Evolutionary conservation across 2,888 invertebrate species (phyloP), one percentile per base, ranked within the genome.

Genomic region (Noctua pronuba): DNA sequence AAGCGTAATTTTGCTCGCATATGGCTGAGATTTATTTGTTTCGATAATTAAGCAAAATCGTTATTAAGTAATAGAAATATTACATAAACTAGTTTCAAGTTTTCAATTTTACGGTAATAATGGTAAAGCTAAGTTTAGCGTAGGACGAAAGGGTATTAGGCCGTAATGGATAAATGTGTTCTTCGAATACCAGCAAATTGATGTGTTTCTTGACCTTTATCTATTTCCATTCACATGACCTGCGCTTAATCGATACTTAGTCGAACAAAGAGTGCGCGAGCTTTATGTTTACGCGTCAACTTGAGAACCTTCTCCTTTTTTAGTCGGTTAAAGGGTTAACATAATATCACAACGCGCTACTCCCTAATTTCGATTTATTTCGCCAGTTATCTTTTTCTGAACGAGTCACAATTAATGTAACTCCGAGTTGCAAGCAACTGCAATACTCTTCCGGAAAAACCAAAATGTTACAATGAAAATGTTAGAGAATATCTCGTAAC

Each of bases 231-330:
- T 55, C n/a, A n/a, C 16, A 38, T 55, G 28, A 38, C 73, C 16
- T 65, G 55, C 64, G 28, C 38, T n/a, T 21, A 81, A 78, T 82
- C 82, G 76, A 79, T 75, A 81, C 21, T 41, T n/a, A 16, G 6
- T 28, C 13, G 35, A 35, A 44, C 62, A 21, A 52, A 55, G 1
- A 64, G 38, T 70, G 10, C 3, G 31, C 46, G 2, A 24, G 24
- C 8, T 35, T 67, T 35, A 10, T 62, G 10, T 62, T 1, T 10
- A 60, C 2, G 28, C 28, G 58, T 18, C 8, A 3, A 60, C 16
- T 60, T 31, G 31, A 60, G 8, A 31, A 60, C 31, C 31, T 18
- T 8, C 28, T 31, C 1, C 18, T 31, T 31, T 60, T 60, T 58
- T 5, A 31, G 31, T 31, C 31, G 31, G 60, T 31, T 58, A 58